A percentile compares a stretch with the other conserved stretches of the same genome.
Conservation (phyloP, 2,797 vertebrate species). For the Salmo trutta region DNA sequence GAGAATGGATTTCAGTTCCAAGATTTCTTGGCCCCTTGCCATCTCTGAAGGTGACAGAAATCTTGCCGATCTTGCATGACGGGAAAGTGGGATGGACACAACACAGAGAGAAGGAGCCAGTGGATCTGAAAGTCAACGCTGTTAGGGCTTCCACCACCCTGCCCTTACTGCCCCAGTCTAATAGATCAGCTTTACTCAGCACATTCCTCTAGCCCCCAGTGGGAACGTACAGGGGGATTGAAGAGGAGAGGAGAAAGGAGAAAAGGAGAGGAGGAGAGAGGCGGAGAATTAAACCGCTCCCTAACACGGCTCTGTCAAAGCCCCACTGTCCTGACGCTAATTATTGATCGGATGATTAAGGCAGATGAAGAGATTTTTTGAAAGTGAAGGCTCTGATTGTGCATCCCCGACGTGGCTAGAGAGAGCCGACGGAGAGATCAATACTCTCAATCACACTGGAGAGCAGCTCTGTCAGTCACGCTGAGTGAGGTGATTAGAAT, state of each 20-base stretch:
- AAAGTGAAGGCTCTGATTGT: slow-evolving; percentile 89
- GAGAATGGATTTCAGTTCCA: slow-evolving; percentile 77
- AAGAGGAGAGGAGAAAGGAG: background rate
- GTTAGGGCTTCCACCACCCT: slow-evolving; percentile 71
- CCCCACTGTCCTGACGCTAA: slow-evolving; percentile 83
- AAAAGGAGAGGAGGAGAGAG: slow-evolving; percentile 11
- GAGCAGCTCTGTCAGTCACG: slow-evolving; percentile 93
- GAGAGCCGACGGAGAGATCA: slow-evolving; percentile 86
- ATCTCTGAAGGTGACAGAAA: slow-evolving; percentile 84
- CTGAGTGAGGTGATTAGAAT: slow-evolving; percentile 94
- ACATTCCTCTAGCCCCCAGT: slow-evolving; percentile 78
- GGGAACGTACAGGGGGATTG: slow-evolving; percentile 47
- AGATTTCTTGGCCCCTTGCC: slow-evolving; percentile 76
- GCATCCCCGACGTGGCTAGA: slow-evolving; percentile 82
- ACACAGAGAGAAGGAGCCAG: slow-evolving; percentile 67
- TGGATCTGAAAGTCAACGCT: slow-evolving; percentile 77
- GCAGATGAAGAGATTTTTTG: slow-evolving; percentile 93
- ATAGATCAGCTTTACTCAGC: slow-evolving; percentile 91
- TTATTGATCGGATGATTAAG: slow-evolving; percentile 97
- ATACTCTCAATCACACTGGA: slow-evolving; percentile 92
- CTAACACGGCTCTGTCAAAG: slow-evolving; percentile 80
- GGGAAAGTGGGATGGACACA: slow-evolving; percentile 68
- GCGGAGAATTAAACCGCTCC: slow-evolving; percentile 64
- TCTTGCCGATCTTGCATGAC: slow-evolving; percentile 85
- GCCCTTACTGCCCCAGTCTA: slow-evolving; percentile 83